Base-by-base conservation (phyloP, 1,140 invertebrate species). In the Halesus radiatus region DNA sequence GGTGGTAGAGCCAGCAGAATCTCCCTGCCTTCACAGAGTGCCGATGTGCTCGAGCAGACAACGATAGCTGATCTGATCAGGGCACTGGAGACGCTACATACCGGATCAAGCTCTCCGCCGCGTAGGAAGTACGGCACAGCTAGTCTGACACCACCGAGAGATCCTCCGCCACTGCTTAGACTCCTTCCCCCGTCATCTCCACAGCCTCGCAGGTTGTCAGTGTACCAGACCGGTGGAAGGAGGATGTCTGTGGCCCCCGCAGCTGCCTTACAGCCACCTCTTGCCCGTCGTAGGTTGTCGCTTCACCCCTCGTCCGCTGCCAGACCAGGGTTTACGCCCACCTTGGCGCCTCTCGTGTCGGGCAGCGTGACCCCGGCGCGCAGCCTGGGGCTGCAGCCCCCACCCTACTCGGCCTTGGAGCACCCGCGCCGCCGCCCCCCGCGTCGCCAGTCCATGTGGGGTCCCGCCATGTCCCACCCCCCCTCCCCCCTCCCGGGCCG, bases 21-120 rank as follows among this genome's bases (percentile, higher is more conserved):
- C 74, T 91, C 91, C 60, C 88, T 90, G 22, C 88, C 89, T 76
- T 86, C 88, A 3, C 88, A 91, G 74, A 89, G 92, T 82, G 91
- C 92, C 22, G 37, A 45, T 84, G 88, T 95, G 23, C 86, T 95
- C 56, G 94, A 95, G 88, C 92, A 95, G 84, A 95, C 94, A 0
- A 95, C 93, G 20, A 87, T 95, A 13, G 94, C 94, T 3, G 94
- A 95, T 87, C 91, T 95, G 22, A 88, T 95, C 16, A 88, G 94
- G 45, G 93, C 94, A 0, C 85, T 96, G 16, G 92, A 93, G 26
- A 91, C 92, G 52, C 86, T 94, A 50, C 91, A 92, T 54, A 56
- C 15, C 86, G 88, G 6, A 87, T 82, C 64, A 7, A 79, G 0
- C 20, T 80, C 53, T 16, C 80, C 0, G 29, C 88, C 90, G 3